Evolutionary conservation across 2,797 vertebrate species (phyloP).

Genomic region (Ficedula albicollis): DNA sequence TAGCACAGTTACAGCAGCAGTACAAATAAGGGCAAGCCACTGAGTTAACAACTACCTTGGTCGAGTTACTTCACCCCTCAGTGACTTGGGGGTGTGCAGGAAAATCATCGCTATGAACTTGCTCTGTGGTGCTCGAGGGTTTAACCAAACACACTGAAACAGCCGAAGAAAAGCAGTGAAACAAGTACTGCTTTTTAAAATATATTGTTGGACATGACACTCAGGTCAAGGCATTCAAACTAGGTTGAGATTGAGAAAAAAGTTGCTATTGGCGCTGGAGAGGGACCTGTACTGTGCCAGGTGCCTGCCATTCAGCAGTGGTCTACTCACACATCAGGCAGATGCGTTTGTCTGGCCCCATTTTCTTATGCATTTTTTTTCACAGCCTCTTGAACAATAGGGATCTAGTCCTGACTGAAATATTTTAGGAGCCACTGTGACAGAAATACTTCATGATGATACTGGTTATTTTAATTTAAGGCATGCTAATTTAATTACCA

Average conservation of each 20-base stretch:
- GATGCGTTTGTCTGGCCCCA: neutral
- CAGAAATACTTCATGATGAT: neutral
- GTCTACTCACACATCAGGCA: neutral
- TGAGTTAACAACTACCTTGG: neutral
- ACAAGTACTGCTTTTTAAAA: neutral
- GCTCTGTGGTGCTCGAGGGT: neutral
- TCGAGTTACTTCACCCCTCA: neutral
- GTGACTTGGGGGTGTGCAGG: neutral
- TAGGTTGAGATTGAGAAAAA: neutral
- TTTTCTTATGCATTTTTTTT: neutral
- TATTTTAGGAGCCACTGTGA: neutral
- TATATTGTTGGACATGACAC: neutral
- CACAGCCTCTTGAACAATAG: neutral
- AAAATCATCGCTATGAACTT: neutral
- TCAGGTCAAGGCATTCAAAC: neutral
- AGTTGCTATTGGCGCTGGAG: neutral
- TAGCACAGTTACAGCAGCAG: neutral
- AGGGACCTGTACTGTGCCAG: neutral
- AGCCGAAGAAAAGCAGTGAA: neutral
- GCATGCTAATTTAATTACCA: slow-evolving; percentile 1
- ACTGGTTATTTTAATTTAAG: neutral
- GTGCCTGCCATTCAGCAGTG: neutral
- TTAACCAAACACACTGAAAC: neutral
- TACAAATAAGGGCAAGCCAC: neutral
- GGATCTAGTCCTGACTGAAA: neutral